Evolutionary conservation across 2,113 vertebrate genomes (phyloP).

Genomic region (Oophaga pumilio): DNA sequence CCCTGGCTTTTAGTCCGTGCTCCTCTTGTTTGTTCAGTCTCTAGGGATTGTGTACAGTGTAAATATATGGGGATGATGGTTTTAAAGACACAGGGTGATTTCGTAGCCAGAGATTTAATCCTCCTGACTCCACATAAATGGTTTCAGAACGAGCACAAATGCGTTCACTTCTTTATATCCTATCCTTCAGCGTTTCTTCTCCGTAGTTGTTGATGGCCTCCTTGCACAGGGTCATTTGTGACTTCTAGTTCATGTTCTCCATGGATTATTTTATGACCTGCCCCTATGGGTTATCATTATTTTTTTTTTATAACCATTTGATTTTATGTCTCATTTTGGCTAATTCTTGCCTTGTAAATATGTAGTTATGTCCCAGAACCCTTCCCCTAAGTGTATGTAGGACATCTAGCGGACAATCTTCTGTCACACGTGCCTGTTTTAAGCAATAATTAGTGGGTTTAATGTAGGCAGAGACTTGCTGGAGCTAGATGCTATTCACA

Average conservation of each 20-base stretch:
- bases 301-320: slow-evolving; percentile 18
- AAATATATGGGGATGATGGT: slow-evolving; percentile 13
- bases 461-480: not conserved
- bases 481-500: not conserved
- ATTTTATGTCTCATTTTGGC: slow-evolving; percentile 44
- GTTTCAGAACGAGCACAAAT: slow-evolving; percentile 39
- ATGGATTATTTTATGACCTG: slow-evolving; percentile 28
- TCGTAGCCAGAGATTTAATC: not conserved
- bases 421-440: slow-evolving; percentile 27
- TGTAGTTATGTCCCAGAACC: slow-evolving; percentile 17
- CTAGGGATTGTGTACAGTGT: slow-evolving; percentile 44
- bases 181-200: not conserved
- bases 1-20: not conserved
- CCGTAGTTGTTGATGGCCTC: not conserved
- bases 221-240: not conserved
- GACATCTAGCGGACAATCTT: slow-evolving; percentile 28
- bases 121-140: not conserved
- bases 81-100: slow-evolving; percentile 13
- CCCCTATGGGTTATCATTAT: not conserved
- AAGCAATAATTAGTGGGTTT: slow-evolving; percentile 29
- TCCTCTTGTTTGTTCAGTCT: not conserved
- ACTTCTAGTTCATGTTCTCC: not conserved
- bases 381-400: not conserved
- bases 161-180: not conserved
- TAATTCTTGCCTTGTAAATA: slow-evolving; percentile 31